Conservation (phyloP, 2,888 invertebrate genomes). For the Melitaea athalia region DNA sequence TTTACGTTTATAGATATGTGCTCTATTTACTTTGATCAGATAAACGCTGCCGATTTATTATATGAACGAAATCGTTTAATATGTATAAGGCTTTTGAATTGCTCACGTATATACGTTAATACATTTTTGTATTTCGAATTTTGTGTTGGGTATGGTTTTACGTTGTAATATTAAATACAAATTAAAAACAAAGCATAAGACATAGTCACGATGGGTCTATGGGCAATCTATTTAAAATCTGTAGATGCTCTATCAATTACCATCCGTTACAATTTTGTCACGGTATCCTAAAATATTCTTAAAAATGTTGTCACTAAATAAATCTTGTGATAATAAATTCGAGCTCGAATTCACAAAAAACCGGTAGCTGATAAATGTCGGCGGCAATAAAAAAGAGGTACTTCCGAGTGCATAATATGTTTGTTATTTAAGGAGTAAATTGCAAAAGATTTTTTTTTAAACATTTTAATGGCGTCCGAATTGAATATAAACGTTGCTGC, state of each 20-base stretch:
- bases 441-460: conserved; percentile 27
- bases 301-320: conserved; percentile 14
- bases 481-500: conserved; percentile 30
- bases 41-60: conserved; percentile 27
- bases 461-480: conserved; percentile 24
- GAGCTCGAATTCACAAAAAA: conserved; percentile 25
- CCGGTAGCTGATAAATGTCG: conserved; percentile 35
- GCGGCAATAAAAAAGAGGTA: conserved; percentile 30
- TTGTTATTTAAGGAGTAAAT: conserved; percentile 35
- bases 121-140: conserved; percentile 1
- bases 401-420: conserved; percentile 29
- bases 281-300: neutral
- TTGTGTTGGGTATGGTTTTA: neutral
- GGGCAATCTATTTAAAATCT: neutral
- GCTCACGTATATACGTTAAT: neutral
- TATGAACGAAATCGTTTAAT: conserved; percentile 18
- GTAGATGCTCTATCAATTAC: neutral
- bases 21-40: conserved; percentile 24
- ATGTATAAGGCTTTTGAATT: conserved; percentile 11
- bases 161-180: neutral
- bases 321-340: conserved; percentile 13
- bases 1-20: conserved; percentile 26
- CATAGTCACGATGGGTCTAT: too few relatives aligned
- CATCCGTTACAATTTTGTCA: neutral
- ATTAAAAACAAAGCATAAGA: too few relatives aligned